Evolutionary conservation across 2,113 vertebrate species (phyloP).

Genomic region (Aldabrachelys gigantea): DNA sequence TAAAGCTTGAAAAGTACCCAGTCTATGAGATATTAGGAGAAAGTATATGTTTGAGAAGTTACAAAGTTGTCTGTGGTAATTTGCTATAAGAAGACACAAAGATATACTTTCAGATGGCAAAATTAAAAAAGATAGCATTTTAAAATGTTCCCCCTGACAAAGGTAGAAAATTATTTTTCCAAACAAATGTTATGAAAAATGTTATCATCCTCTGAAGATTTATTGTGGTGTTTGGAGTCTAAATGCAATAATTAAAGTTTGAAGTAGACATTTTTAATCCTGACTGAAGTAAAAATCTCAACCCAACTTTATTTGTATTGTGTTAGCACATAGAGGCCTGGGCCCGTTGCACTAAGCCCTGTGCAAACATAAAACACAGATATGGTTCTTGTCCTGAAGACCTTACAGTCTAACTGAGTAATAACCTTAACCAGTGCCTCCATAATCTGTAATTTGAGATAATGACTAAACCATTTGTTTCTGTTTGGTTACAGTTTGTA

Average conservation of each 20-base stretch:
- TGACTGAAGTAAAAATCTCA: not conserved
- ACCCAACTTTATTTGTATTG: not conserved
- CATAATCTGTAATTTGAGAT: not conserved
- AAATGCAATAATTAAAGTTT: not conserved
- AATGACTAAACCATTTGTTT: not conserved
- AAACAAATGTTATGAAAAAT: not conserved
- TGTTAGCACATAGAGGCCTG: not conserved
- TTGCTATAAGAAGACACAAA: not conserved
- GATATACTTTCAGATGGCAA: not conserved
- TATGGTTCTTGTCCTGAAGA: not conserved
- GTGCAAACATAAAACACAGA: not conserved
- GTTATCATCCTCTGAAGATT: constrained; percentile 7
- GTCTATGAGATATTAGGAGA: too few relatives aligned
- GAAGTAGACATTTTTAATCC: constrained; percentile 4
- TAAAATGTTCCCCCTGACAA: constrained; percentile 31
- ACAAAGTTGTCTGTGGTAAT: not conserved
- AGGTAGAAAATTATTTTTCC: not conserved
- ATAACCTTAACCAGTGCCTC: not conserved
- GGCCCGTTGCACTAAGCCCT: not conserved
- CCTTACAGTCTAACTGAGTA: not conserved
- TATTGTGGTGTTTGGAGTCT: not conserved
- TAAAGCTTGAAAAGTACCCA: too few relatives aligned
- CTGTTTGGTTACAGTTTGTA: too few relatives aligned
- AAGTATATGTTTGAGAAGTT: not conserved
- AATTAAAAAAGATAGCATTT: not conserved